Percentiles rank a stretch among this genome's conserved stretches.
phyloP scores from a whole-genome alignment of 2,113 vertebrate genomes.

The Calyptomena viridis region DNA sequence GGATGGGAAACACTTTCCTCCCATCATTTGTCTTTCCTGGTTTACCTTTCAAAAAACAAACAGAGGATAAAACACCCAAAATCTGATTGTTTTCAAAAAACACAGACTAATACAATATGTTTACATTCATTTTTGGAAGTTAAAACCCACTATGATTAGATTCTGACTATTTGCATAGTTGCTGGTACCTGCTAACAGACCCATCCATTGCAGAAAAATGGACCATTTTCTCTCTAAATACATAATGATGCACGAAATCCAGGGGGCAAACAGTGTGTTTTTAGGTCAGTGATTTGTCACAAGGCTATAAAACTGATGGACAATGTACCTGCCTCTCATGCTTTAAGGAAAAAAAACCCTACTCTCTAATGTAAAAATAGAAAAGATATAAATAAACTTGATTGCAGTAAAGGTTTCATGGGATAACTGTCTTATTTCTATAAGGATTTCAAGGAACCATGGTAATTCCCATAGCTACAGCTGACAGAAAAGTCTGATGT shows the following conservation, averaged over 20 bases:
- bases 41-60: slow-evolving; percentile 11
- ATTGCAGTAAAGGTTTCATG: slow-evolving; percentile 46
- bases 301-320: slow-evolving; percentile 32
- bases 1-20: background rate
- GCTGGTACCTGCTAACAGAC: background rate
- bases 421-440: background rate
- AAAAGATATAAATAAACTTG: slow-evolving; percentile 8
- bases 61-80: background rate
- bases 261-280: background rate
- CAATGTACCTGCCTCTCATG: slow-evolving; percentile 25
- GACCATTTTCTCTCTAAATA: background rate
- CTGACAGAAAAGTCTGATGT: background rate
- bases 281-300: background rate
- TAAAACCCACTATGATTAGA: slow-evolving; percentile 19
- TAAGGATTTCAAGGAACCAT: background rate
- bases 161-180: background rate
- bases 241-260: slow-evolving; percentile 38
- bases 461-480: background rate
- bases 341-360: slow-evolving; percentile 5
- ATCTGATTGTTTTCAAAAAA: background rate
- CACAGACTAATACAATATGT: background rate
- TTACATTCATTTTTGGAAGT: background rate
- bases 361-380: slow-evolving; percentile 1
- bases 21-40: slow-evolving; percentile 26
- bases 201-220: slow-evolving; percentile 18